phyloP scores from a whole-genome alignment of 2,113 vertebrate species.

The Cygnus atratus region DNA sequence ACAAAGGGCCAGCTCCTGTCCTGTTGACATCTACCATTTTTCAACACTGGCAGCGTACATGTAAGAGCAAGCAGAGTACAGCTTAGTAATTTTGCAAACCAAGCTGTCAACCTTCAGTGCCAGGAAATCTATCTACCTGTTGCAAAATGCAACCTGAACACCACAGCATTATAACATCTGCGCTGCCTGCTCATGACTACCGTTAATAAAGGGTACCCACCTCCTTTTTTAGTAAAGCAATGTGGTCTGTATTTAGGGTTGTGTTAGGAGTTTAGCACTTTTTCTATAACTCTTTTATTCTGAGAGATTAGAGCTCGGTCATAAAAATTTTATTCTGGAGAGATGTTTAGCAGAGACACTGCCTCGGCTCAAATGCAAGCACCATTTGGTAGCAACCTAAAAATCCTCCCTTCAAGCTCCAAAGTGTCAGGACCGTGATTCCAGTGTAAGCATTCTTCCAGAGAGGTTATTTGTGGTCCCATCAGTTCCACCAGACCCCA shows the following conservation, averaged over 20 bases:
- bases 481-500: neutral
- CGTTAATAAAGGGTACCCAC: neutral
- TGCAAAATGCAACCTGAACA: slow-evolving; percentile 38
- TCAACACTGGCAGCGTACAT: neutral
- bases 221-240: slow-evolving; percentile 10
- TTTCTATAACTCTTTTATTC: neutral
- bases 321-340: neutral
- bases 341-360: neutral
- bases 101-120: neutral
- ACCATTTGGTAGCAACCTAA: neutral
- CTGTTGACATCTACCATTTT: neutral
- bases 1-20: neutral
- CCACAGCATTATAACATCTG: neutral
- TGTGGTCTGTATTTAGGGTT: neutral
- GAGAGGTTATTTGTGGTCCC: neutral
- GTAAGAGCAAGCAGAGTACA: slow-evolving; percentile 10
- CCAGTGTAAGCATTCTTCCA: neutral
- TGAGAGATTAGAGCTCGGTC: neutral
- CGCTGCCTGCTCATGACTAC: neutral
- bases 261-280: neutral
- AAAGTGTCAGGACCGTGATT: neutral
- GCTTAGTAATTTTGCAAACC: slow-evolving; percentile 20
- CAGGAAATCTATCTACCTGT: slow-evolving; percentile 44
- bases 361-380: neutral
- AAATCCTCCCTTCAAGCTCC: neutral